Conservation (phyloP, 2,888 invertebrate genomes). For the Eledona agricola region DNA sequence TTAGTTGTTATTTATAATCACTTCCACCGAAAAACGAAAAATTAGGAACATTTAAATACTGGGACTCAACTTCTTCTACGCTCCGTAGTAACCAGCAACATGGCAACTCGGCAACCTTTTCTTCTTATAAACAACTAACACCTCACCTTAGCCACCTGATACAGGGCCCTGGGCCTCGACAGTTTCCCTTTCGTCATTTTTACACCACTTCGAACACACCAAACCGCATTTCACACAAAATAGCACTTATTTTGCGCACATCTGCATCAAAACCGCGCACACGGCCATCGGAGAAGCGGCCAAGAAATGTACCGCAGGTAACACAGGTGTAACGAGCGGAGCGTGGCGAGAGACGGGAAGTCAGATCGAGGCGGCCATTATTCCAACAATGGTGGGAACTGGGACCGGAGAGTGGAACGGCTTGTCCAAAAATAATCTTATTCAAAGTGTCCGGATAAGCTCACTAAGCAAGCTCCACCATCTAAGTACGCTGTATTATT, state of each 20-base stretch:
- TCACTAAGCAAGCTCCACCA: no score
- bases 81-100: no score
- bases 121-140: conserved; percentile 35
- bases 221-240: conserved; percentile 38
- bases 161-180: conserved; percentile 71
- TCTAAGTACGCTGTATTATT: no score
- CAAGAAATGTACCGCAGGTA: conserved; percentile 32
- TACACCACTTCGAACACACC: conserved; percentile 60
- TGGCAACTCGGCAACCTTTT: no score
- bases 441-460: no score
- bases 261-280: conserved; percentile 48
- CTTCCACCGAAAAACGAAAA: no score
- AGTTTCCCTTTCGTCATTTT: conserved; percentile 69
- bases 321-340: conserved; percentile 43
- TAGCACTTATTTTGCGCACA: conserved; percentile 55
- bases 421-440: no score
- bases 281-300: conserved; percentile 47
- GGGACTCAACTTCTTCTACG: no score
- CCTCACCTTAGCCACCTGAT: conserved; percentile 79
- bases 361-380: conserved; percentile 44
- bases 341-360: conserved; percentile 34
- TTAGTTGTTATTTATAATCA: no score
- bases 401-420: no score
- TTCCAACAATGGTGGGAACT: conserved; percentile 41
- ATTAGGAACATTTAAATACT: no score